Percentiles rank a stretch among this genome's conserved stretches.
Conservation (phyloP, 2,797 vertebrate genomes). For the Picus viridis region DNA sequence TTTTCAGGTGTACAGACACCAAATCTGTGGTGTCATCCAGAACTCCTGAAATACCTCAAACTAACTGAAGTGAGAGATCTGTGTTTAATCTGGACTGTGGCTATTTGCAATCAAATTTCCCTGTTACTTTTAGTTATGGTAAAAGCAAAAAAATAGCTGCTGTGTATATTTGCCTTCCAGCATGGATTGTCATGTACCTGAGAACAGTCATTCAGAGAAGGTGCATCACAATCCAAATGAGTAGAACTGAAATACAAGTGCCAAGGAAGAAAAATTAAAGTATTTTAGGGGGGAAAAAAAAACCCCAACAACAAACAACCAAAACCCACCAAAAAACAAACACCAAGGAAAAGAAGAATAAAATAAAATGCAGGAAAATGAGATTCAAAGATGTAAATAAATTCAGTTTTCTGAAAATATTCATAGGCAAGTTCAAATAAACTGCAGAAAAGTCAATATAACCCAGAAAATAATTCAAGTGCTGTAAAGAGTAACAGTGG, state of each 20-base stretch:
- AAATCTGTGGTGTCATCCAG: not conserved
- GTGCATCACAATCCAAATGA: not conserved
- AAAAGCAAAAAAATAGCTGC: not conserved
- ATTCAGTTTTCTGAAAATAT: not conserved
- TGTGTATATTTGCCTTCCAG: not conserved
- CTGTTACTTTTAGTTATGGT: not conserved
- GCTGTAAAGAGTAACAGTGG: not conserved
- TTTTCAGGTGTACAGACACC: not conserved
- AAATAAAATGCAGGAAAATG: not conserved
- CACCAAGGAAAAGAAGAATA: not conserved
- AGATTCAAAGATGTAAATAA: not conserved
- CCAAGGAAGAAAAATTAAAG: not conserved
- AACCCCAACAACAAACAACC: not conserved
- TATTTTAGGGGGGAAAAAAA: not conserved
- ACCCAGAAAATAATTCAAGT: not conserved
- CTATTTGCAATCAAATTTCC: not conserved
- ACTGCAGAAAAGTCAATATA: not conserved
- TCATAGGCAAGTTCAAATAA: not conserved
- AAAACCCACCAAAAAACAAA: too few relatives aligned
- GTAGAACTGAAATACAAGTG: not conserved
- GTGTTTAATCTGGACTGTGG: not conserved
- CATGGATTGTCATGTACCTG: not conserved
- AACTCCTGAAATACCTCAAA: not conserved
- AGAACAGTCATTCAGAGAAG: not conserved
- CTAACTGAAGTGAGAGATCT: not conserved